Base-by-base conservation (phyloP, 2,888 invertebrate species). In the Chrysodeixis includens region DNA sequence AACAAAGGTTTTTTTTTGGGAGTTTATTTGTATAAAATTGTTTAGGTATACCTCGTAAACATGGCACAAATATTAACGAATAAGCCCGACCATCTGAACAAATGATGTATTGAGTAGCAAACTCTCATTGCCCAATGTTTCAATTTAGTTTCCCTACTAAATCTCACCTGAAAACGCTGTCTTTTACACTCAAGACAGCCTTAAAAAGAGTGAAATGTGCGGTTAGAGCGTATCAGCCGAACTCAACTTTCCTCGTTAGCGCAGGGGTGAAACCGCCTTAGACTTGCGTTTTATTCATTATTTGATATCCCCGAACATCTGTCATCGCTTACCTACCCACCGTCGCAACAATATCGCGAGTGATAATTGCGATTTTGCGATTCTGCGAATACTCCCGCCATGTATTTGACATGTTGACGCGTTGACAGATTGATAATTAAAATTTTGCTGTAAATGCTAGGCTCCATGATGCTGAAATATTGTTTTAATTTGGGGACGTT, bases 161-260 rank as follows among this genome's bases (percentile, higher is more conserved):
- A 26, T 26, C 26, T 26, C 16, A 46, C 18, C 46, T 46, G 7
- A 63, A 62, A n/a, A 30, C 84, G 85, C 85, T 75, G 0, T 9
- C 35, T 44, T 56, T 9, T 14, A 5, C 44, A 77, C 68, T n/a
- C 44, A 58, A 69, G 7, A 26, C 80, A 0, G 58, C 78, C 80
- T 72, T 69, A 75, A 63, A 82, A 83, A 83, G 82, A 86, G 86
- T 86, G 82, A 90, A 90, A 88, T 87, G 86, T 88, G 86, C 85
- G 82, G 83, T 78, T 78, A 75, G 78, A 85, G 84, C 88, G 89
- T 89, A 89, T 91, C 91, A 92, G 90, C 88, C 86, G 87, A 89
- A 90, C 88, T 87, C 88, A 92, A 93, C 90, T 93, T 93, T 92
- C 91, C 91, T 92, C 92, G 90, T 92, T 92, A 92, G 89, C 84